Conservation (phyloP, 2,113 vertebrate genomes). For the Taurulus bubalis region DNA sequence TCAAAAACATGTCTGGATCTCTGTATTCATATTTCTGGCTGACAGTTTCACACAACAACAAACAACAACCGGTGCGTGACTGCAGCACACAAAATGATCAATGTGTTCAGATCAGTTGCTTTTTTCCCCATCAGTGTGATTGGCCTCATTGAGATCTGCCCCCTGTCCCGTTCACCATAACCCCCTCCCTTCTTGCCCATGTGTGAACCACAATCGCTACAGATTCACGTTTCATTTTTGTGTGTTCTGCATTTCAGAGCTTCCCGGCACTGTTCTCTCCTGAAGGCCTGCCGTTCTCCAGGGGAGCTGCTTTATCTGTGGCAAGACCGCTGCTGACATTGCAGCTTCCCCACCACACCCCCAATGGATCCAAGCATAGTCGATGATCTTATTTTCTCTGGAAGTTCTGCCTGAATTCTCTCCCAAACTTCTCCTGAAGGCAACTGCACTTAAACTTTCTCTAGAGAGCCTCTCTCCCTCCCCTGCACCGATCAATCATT, state of each 20-base stretch:
- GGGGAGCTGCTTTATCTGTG: constrained; percentile 48
- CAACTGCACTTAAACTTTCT: neutral
- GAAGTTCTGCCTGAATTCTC: constrained; percentile 28
- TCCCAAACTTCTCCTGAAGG: constrained; percentile 4
- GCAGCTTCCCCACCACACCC: constrained; percentile 16
- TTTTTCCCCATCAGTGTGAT: neutral
- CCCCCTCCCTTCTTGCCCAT: neutral
- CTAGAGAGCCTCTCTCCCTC: neutral
- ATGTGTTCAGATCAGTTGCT: neutral
- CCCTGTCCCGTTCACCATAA: neutral
- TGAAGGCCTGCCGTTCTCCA: constrained; percentile 33
- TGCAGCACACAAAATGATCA: neutral
- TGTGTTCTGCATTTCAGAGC: constrained; percentile 54
- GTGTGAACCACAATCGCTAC: neutral
- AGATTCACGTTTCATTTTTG: constrained; percentile 32
- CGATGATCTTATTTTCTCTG: constrained; percentile 17
- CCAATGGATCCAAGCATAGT: constrained; percentile 31
- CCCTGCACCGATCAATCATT: neutral
- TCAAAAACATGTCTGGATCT: constrained; percentile 26
- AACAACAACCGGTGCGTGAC: too few species aligned
- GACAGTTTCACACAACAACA: constrained; percentile 15
- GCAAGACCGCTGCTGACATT: constrained; percentile 50
- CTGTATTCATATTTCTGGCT: constrained; percentile 26
- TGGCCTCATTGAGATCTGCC: neutral
- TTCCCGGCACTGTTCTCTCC: constrained; percentile 20